Base-by-base conservation (phyloP, 2,113 vertebrate species). In the Phrynocephalus versicolor region DNA sequence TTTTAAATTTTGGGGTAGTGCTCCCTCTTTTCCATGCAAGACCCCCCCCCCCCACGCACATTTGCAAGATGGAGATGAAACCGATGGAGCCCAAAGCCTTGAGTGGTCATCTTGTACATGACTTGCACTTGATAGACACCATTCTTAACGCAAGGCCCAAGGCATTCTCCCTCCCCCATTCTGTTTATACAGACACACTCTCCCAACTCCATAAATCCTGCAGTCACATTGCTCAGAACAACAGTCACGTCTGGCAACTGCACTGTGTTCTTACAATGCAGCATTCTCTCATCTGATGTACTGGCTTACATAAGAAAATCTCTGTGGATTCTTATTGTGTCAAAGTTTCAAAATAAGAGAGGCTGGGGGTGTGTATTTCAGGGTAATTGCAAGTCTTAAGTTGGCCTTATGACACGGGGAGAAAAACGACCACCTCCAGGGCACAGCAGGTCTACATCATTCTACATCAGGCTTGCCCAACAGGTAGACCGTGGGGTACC, bases 241-340 rank as follows among this genome's bases (percentile, higher is more conserved):
- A 25, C 3, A 0, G 84, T 73, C 0, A 0, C 85, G 86, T 64
- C 88, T 91, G 88, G 85, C 89, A 89, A 89, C 88, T 74, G 83
- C 6, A 51, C 73, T 55, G 64, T 85, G 45, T 74, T 84, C 45
- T 72, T 72, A 14, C 85, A 58, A 84, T 86, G 81, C 90, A 89
- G 89, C 89, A 89, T 79, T 85, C 84, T 71, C 82, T 33, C 88
- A 84, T 85, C 88, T 80, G 83, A 75, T 12, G 83, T 25, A 37
- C 65, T 91, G 89, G 2, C 89, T 86, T 84, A 87, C 70, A 84
- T 91, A 83, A 72, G 70, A 89, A 89, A 90, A 0, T 0, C 82
- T 87, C 88, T 78, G 79, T 86, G 87, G 82, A 88, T 92, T 91
- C 89, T 83, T 80, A 62, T 85, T 87, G 80, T 89, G 90, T 87